Evolutionary conservation across 2,888 invertebrate genomes (phyloP), one percentile per base, ranked within the genome.

Genomic region (Limnephilus auricula): DNA sequence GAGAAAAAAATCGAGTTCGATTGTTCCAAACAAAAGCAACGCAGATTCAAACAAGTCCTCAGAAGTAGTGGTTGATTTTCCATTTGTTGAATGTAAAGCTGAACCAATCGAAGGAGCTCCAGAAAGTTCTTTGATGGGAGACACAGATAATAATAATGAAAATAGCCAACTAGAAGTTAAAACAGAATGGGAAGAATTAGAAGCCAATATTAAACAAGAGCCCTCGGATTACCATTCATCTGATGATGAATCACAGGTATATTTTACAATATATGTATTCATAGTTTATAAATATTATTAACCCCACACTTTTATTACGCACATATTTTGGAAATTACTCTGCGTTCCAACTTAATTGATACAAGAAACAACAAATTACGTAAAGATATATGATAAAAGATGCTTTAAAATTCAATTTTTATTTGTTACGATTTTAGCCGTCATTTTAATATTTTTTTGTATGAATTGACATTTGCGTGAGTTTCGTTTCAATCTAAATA

Each of bases 111-210:
- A 86, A 65, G 86, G 25, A 13, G 31, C 10, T 25, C 37, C 10
- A 10, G 45, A 85, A n/a, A 85, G 84, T 65, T 65, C 65, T 50
- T 86, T 30, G 6, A 40, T 9, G 15, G 82, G 85, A 85, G 85
- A 85, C 18, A n/a, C 25, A n/a, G 85, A 85, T 30, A 85, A 86
- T 65, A 86, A 86, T 65, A 65, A 86, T 31, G n/a, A 37, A 40
- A 85, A 85, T 15, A 40, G 9, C 9, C 40, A 15, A 40, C n/a
- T 25, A 40, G 40, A n/a, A n/a, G 45, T 85, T 37, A 85, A 85
- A 85, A 25, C 34, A n/a, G 85, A 85, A 40, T 25, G 30, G n/a
- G 40, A 25, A 85, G 85, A 85, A n/a, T 40, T 85, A 2, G 85
- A 40, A 85, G 40, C 40, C 12, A 45, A 40, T 30, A 85, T 85